phyloP scores from a whole-genome alignment of 2,888 invertebrate species.

The Meteorus colon region DNA sequence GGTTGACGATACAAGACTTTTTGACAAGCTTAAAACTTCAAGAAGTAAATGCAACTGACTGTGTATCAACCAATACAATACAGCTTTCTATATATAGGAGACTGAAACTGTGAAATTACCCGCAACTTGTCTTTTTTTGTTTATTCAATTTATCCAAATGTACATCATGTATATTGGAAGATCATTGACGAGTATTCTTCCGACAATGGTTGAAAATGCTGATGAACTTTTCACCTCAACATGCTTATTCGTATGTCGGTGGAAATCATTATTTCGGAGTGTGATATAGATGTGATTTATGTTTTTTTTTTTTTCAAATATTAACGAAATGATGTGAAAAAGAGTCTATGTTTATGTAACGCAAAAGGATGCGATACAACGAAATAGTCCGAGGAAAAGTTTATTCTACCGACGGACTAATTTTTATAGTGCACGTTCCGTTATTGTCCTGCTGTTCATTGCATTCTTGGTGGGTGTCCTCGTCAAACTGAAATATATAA shows the following conservation, averaged over 20 bases:
- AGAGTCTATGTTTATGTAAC: not conserved
- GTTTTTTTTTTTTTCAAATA: not conserved
- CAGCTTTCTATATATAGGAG: no score
- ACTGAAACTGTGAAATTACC: no score
- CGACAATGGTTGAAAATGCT: no score
- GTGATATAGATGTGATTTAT: no score
- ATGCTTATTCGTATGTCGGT: not conserved
- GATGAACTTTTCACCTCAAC: not conserved
- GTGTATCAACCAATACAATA: no score
- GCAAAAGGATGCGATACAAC: not conserved
- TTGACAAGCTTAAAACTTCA: no score
- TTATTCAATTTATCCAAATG: no score
- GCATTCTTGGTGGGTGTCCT: not conserved
- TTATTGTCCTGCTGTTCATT: not conserved
- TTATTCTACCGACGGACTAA: not conserved
- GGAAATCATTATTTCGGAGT: not conserved
- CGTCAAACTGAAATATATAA: not conserved
- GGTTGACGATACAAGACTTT: no score
- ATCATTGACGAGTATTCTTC: no score
- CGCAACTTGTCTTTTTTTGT: no score
- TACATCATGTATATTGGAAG: no score
- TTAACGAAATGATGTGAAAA: not conserved
- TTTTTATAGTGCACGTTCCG: not conserved
- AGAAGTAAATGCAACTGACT: no score
- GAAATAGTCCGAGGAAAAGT: not conserved